These are phyloP conservation scores for Chrysopilus asiliformis DNA, from an alignment of 2,888 invertebrate species.

Conservation along the genomic window DNA sequence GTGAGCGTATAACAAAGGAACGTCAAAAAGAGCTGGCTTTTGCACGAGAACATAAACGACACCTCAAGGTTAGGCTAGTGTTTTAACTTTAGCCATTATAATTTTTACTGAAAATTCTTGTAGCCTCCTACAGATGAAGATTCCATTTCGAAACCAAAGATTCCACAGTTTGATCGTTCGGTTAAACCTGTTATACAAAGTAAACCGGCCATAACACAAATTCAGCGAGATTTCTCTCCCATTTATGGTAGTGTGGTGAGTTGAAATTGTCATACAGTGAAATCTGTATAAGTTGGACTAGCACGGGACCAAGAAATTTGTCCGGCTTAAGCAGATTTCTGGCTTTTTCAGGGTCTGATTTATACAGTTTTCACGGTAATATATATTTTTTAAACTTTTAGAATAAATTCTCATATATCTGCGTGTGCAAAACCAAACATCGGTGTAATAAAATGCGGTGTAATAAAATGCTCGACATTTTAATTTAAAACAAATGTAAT, in stretches of 20 bases:
- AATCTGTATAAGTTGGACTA: too few relatives aligned
- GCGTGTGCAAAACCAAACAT: too few relatives aligned
- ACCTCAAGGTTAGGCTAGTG: constrained; percentile 18
- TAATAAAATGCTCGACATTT: too few relatives aligned
- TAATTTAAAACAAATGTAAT: too few relatives aligned
- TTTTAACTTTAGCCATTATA: not conserved
- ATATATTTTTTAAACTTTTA: too few relatives aligned
- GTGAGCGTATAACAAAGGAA: constrained; percentile 39
- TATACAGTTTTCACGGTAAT: too few relatives aligned
- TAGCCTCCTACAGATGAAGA: constrained; percentile 22
- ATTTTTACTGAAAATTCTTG: constrained; percentile 4
- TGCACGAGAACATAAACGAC: constrained; percentile 38
- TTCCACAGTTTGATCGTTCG: constrained; percentile 47
- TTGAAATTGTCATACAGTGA: too few relatives aligned
- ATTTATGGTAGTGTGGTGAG: constrained; percentile 45
- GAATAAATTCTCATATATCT: too few relatives aligned
- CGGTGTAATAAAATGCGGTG: too few relatives aligned
- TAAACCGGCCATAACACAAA: constrained; percentile 27
- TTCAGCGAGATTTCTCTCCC: constrained; percentile 45
- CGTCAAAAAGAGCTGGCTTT: constrained; percentile 39
- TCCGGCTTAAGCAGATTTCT: too few relatives aligned
- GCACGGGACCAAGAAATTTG: too few relatives aligned
- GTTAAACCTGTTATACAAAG: constrained; percentile 40
- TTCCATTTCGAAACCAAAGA: constrained; percentile 33
- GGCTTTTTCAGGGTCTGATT: too few relatives aligned